phyloP scores from a whole-genome alignment of 2,113 vertebrate species.

The Epinephelus moara region DNA sequence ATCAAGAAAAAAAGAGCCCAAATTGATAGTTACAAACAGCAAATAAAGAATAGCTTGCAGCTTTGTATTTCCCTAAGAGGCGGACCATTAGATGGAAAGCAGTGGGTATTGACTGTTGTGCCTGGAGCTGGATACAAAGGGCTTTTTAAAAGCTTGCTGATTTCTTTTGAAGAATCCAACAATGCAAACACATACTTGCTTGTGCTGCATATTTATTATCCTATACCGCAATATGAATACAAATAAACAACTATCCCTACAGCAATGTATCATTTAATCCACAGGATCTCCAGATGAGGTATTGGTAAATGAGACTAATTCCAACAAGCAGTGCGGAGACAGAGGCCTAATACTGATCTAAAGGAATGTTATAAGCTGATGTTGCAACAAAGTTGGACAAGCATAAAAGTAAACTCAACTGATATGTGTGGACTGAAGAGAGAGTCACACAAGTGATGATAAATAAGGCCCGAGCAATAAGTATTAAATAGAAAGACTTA shows the following conservation, averaged over 20 bases:
- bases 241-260: slow-evolving; percentile 23
- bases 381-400: slow-evolving; percentile 53
- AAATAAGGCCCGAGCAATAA: slow-evolving; percentile 46
- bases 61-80: slow-evolving; percentile 61
- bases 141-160: slow-evolving; percentile 57
- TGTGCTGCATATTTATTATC: slow-evolving; percentile 40
- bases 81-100: slow-evolving; percentile 45
- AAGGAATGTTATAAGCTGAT: slow-evolving; percentile 37
- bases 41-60: slow-evolving; percentile 44
- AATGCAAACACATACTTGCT: slow-evolving; percentile 53
- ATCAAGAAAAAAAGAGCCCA: slow-evolving; percentile 41
- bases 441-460: slow-evolving; percentile 50
- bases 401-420: slow-evolving; percentile 46
- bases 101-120: slow-evolving; percentile 56
- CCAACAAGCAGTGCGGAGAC: slow-evolving; percentile 8
- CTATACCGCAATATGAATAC: slow-evolving; percentile 34
- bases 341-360: slow-evolving; percentile 8
- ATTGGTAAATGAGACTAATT: slow-evolving; percentile 54
- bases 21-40: slow-evolving; percentile 37
- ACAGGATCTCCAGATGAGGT: slow-evolving; percentile 38
- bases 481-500: slow-evolving; percentile 68
- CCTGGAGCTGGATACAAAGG: slow-evolving; percentile 60
- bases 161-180: slow-evolving; percentile 58
- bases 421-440: slow-evolving; percentile 5
- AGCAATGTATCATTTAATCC: slow-evolving; percentile 49